phyloP scores from a whole-genome alignment of 2,888 invertebrate species.

The Eupithecia dodoneata region DNA sequence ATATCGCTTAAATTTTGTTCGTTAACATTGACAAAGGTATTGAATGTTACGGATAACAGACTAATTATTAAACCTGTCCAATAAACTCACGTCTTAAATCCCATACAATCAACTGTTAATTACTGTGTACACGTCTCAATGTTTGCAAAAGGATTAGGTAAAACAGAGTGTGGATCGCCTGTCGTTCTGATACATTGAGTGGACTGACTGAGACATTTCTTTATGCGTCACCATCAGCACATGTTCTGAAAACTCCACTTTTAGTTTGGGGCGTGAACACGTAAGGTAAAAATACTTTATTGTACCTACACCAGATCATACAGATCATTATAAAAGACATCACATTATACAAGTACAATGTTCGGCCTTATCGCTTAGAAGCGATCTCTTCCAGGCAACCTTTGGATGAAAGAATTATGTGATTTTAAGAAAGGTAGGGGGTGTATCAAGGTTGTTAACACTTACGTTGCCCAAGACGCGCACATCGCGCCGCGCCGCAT shows the following conservation, averaged over 20 bases:
- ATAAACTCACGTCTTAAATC: constrained; percentile 9
- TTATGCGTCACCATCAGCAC: constrained; percentile 59
- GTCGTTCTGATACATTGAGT: constrained; percentile 34
- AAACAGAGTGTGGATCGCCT: constrained; percentile 29
- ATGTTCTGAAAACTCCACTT: constrained; percentile 22
- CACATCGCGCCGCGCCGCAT: too few relatives aligned
- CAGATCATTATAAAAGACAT: too few relatives aligned
- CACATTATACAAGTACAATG: too few relatives aligned
- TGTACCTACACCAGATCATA: too few relatives aligned
- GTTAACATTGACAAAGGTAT: not conserved
- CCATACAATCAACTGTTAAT: constrained; percentile 29
- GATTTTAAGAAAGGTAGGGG: too few relatives aligned
- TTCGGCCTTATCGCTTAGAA: too few relatives aligned
- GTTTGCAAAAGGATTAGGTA: constrained; percentile 36
- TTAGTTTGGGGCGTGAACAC: constrained; percentile 6
- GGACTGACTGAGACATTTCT: constrained; percentile 45
- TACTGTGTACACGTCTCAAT: constrained; percentile 27
- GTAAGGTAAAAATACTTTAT: too few relatives aligned
- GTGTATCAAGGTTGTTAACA: too few relatives aligned
- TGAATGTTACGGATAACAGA: not conserved
- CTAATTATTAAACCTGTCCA: not conserved
- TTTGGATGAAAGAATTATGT: too few relatives aligned
- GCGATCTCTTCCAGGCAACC: too few relatives aligned
- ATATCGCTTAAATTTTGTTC: not conserved
- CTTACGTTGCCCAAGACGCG: too few relatives aligned